Percentiles rank a stretch among this genome's conserved stretches.
Evolutionary conservation across 2,888 invertebrate genomes (phyloP).

Genomic region (Sesamia inferens): DNA sequence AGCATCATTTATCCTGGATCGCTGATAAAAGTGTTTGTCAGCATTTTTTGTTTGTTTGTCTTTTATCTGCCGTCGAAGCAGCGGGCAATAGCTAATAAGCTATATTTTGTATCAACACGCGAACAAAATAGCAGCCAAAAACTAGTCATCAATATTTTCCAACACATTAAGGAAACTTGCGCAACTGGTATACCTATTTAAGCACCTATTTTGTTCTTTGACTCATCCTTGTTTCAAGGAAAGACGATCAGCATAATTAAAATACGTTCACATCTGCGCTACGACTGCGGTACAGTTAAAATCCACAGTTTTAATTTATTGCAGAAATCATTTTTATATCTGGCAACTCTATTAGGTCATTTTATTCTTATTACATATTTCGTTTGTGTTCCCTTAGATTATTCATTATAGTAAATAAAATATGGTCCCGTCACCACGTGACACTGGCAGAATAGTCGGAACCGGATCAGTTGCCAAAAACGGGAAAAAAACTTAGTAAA

Average conservation of each 20-base stretch:
- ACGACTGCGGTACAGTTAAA: neutral
- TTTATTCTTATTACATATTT: conserved; percentile 56
- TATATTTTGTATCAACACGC: neutral
- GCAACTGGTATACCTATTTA: neutral
- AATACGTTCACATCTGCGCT: conserved; percentile 2
- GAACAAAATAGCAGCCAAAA: too few species aligned
- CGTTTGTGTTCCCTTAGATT: conserved; percentile 24
- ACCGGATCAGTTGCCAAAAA: too few species aligned
- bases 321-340: conserved; percentile 38
- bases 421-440: too few species aligned
- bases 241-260: neutral
- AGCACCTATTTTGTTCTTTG: conserved; percentile 1
- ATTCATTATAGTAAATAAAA: too few species aligned
- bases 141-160: neutral
- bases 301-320: conserved; percentile 14
- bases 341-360: conserved; percentile 47
- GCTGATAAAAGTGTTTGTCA: too few species aligned
- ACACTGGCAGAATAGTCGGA: too few species aligned
- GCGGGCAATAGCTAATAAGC: too few species aligned
- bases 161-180: conserved; percentile 5
- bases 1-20: too few species aligned
- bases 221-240: conserved; percentile 36
- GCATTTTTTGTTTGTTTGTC: too few species aligned
- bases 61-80: too few species aligned
- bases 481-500: too few species aligned